Conservation (phyloP, 2,113 vertebrate genomes). For the Prionailurus bengalensis region DNA sequence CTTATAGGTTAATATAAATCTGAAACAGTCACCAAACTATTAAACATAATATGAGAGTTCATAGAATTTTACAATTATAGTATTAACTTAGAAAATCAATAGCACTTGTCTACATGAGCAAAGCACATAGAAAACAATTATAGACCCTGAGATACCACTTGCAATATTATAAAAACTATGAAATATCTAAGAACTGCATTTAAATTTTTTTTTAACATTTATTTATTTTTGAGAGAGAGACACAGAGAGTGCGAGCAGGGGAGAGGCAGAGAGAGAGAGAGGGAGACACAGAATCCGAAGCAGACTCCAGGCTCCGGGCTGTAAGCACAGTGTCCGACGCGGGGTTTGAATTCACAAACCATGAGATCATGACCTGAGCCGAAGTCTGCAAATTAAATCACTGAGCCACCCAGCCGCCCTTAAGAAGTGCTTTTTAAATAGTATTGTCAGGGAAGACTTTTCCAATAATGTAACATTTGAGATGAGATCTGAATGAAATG, state of each 20-base stretch:
- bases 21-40: background rate
- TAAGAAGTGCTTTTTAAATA: slow-evolving; percentile 14
- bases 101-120: slow-evolving; percentile 13
- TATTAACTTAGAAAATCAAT: background rate
- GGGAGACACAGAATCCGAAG: too few species aligned
- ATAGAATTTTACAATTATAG: slow-evolving; percentile 22
- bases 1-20: background rate
- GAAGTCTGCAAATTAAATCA: too few species aligned
- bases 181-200: background rate
- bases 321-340: too few species aligned
- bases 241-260: too few species aligned
- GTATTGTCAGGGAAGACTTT: background rate
- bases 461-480: background rate
- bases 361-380: too few species aligned
- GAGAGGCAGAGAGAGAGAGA: too few species aligned
- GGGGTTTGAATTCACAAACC: too few species aligned
- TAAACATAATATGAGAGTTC: background rate
- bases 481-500: slow-evolving; percentile 3
- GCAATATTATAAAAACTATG: background rate
- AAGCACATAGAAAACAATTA: slow-evolving; percentile 33
- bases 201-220: too few species aligned
- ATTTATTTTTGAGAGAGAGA: too few species aligned
- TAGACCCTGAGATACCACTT: background rate
- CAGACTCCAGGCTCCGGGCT: too few species aligned
- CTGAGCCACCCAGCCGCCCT: too few species aligned